Evolutionary conservation across 2,888 invertebrate genomes (phyloP), one percentile per base, ranked within the genome.

Genomic region (Baccha elongata): DNA sequence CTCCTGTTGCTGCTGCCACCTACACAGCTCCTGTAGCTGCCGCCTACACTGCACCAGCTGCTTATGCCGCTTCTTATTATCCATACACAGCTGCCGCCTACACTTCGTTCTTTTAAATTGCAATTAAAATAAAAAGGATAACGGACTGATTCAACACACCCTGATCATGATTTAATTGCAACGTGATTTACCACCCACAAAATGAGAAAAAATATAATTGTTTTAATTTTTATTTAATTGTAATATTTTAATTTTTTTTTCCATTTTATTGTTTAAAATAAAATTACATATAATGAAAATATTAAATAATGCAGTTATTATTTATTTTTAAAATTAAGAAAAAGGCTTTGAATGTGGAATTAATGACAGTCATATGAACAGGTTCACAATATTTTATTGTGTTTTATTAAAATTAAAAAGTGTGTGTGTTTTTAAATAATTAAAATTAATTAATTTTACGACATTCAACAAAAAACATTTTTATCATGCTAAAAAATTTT

Each of bases 11-110:
- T 1, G 88, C 88, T 26, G 87, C 87, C n/a, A 67, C 75, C 0
- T 84, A 84, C 17, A 87, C 64, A 84, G 88, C 90, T 21, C 86
- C 88, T 11, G 87, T 87, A 10, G 86, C 87, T 3, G 67, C 85
- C n/a, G 74, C 85, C 6, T 85, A 85, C 29, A 73, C 84, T 65
- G 85, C 86, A 5, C 76, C 79, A 35, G 86, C 86, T 3, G 86
- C 85, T 21, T 89, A 89, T 84, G 83, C 88, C 40, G 86, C 87
- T 8, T 80, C 87, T 17, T 44, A 6, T 19, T 40, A 23, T 42
- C 19, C 46, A 17, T 48, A 86, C 86, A 4, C 86, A 62, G 60
- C 86, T 85, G 10, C 88, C 0, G 86, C 85, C 17, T 89, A 89
- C 85, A 84, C 88, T 48, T 85, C 88, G 2, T 85, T 86, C 32